Evolutionary conservation across 2,113 vertebrate genomes (phyloP).

Genomic region (Paradoxurus hermaphroditus): DNA sequence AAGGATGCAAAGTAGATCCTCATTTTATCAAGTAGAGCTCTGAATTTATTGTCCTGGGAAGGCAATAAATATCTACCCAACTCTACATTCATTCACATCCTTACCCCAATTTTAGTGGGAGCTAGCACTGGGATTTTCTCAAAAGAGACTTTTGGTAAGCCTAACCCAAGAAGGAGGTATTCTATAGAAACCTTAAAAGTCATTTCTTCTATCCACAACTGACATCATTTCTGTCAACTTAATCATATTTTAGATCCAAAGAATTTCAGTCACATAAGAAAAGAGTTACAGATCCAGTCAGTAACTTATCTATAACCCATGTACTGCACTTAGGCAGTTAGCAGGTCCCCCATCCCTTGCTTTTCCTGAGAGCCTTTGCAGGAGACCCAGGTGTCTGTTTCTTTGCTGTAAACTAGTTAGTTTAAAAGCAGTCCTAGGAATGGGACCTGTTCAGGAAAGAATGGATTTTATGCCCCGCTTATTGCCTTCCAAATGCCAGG

Average conservation of each 20-base stretch:
- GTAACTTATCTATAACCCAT: background rate
- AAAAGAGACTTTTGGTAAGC: background rate
- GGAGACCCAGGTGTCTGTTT: conserved; percentile 41
- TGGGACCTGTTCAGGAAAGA: conserved; percentile 72
- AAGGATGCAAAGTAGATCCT: background rate
- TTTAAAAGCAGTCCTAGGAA: conserved; percentile 76
- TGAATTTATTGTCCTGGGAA: background rate
- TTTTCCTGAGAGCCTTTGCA: conserved; percentile 35
- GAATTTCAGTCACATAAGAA: background rate
- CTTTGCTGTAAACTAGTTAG: conserved; percentile 69
- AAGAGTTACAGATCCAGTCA: background rate
- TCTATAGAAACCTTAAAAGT: background rate
- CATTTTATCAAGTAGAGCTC: background rate
- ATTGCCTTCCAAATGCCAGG: conserved; percentile 80
- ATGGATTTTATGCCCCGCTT: conserved; percentile 78
- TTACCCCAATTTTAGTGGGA: background rate
- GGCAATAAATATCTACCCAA: background rate
- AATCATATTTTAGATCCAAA: conserved; percentile 44
- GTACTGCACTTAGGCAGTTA: background rate
- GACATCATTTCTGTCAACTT: background rate
- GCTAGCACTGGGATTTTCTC: background rate
- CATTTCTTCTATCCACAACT: background rate
- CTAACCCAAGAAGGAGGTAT: background rate
- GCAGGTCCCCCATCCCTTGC: background rate
- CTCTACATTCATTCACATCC: background rate